Conservation (phyloP, 2,113 vertebrate species). For the Notechis scutatus region DNA sequence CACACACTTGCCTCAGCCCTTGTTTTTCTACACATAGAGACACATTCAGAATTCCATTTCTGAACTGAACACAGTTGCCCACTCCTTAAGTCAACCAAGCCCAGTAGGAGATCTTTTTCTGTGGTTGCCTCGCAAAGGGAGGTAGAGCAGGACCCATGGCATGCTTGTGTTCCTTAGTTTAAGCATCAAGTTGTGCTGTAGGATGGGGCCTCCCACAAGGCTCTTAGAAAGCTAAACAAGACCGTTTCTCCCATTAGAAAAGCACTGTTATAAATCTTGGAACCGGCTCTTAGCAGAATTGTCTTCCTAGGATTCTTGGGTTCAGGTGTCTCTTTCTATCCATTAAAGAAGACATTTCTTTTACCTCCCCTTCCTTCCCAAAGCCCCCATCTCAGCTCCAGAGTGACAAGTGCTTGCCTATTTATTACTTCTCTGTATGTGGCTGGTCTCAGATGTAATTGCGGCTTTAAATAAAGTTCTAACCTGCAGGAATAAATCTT, state of each 20-base stretch:
- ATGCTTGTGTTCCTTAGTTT: too few species aligned
- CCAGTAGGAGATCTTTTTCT: not conserved
- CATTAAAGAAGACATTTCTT: not conserved
- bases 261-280: not conserved
- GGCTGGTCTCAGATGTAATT: conserved; percentile 5
- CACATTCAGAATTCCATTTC: not conserved
- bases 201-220: not conserved
- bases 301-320: not conserved
- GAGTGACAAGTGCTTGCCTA: not conserved
- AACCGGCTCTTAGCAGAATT: not conserved
- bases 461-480: conserved; percentile 38
- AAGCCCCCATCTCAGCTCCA: not conserved
- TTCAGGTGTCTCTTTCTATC: not conserved
- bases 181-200: not conserved
- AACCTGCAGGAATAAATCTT: conserved; percentile 51
- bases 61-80: not conserved
- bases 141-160: too few species aligned
- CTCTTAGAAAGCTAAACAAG: not conserved
- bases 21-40: not conserved
- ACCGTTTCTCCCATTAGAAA: not conserved
- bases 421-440: conserved; percentile 5
- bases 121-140: not conserved
- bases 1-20: not conserved
- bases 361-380: not conserved
- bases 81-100: not conserved